These are phyloP conservation scores for Salvelinus alpinus DNA, from an alignment of 2,113 vertebrate species.

Conservation along the genomic window DNA sequence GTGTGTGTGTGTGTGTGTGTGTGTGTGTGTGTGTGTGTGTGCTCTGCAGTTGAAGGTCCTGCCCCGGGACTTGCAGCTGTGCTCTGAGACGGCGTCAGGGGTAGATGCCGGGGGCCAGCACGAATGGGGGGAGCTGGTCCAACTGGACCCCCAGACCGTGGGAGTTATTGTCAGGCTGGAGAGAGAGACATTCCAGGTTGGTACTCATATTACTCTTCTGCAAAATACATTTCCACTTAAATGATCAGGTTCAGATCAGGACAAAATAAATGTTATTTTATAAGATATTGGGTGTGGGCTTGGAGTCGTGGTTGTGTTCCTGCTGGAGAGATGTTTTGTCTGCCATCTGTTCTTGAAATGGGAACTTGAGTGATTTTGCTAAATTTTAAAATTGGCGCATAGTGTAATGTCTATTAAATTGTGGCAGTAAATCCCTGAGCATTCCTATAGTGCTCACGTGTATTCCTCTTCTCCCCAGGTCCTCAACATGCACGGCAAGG, in stretches of 20 bases:
- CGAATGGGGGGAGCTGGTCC: constrained; percentile 94
- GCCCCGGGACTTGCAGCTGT: constrained; percentile 92
- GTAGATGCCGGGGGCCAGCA: constrained; percentile 95
- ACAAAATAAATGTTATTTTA: too few relatives aligned
- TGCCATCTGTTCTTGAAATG: too few relatives aligned
- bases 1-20: background rate
- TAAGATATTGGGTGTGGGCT: too few relatives aligned
- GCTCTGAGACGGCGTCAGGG: constrained; percentile 91
- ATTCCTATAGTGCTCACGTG: background rate
- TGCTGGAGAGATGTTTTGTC: too few relatives aligned
- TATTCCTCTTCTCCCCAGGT: constrained; percentile 68
- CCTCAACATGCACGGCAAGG: constrained; percentile 93
- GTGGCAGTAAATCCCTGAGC: background rate
- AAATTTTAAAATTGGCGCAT: too few relatives aligned
- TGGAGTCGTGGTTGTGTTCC: too few relatives aligned
- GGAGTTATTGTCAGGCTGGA: constrained; percentile 93
- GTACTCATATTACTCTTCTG: too few relatives aligned
- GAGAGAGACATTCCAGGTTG: constrained; percentile 93
- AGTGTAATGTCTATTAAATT: background rate
- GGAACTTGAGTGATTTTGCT: too few relatives aligned
- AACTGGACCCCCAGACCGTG: constrained; percentile 89
- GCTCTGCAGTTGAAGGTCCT: constrained; percentile 85
- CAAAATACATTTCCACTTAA: too few relatives aligned
- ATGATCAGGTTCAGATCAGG: too few relatives aligned
- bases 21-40: background rate